Conservation (phyloP, 2,888 invertebrate genomes). For the Zygothrica quintamaculata region DNA sequence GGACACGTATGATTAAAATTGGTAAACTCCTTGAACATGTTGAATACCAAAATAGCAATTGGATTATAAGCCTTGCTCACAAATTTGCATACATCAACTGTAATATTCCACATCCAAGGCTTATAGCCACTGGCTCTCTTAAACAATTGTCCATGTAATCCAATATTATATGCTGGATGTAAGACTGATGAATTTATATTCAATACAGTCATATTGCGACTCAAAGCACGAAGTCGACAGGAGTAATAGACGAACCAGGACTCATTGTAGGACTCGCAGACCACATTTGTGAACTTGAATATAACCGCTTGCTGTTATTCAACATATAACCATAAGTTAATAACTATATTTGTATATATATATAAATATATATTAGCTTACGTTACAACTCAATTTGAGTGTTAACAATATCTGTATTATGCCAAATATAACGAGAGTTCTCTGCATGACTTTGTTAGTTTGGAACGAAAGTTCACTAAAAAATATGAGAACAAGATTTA, state of each 20-base stretch:
- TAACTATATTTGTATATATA: neutral
- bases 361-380: neutral
- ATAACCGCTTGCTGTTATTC: neutral
- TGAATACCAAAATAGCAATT: neutral
- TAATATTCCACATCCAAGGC: neutral
- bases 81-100: constrained; percentile 11
- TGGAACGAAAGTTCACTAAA: too few species aligned
- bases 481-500: too few species aligned
- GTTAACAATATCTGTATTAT: too few species aligned
- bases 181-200: constrained; percentile 7
- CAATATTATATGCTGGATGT: constrained; percentile 5
- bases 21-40: neutral
- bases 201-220: constrained; percentile 5
- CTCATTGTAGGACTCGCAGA: constrained; percentile 11
- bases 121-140: constrained; percentile 13
- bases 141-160: neutral
- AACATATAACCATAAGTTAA: neutral
- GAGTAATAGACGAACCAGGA: constrained; percentile 7
- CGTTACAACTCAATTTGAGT: too few species aligned
- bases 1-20: constrained; percentile 33
- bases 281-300: constrained; percentile 15
- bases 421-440: too few species aligned
- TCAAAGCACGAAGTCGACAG: constrained; percentile 8
- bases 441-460: too few species aligned
- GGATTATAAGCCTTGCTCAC: neutral